These are phyloP conservation scores for Ormyrus pomaceus DNA, from an alignment of 2,888 invertebrate genomes.

Conservation along the genomic window DNA sequence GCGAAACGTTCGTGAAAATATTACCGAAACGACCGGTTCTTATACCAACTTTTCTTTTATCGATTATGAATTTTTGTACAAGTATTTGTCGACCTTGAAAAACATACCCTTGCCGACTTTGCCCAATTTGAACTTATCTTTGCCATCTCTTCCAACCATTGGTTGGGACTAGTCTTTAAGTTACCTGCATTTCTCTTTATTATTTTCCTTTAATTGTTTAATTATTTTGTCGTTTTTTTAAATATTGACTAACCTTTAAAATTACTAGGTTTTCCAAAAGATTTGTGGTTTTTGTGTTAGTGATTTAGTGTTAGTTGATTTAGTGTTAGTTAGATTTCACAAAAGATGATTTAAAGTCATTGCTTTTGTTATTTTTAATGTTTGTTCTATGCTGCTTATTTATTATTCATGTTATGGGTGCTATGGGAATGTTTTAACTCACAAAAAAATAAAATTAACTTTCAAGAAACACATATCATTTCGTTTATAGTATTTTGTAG, in stretches of 20 bases:
- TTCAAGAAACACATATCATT: conserved; percentile 10
- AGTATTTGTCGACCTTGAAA: conserved; percentile 66
- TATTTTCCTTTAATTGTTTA: conserved; percentile 11
- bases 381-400: conserved; percentile 33
- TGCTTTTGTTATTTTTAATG: neutral
- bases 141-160: conserved; percentile 66
- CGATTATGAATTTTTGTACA: conserved; percentile 66
- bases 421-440: conserved; percentile 11
- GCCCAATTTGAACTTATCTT: conserved; percentile 67
- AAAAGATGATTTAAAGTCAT: conserved; percentile 15
- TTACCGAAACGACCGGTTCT: conserved; percentile 69
- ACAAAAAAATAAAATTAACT: conserved; percentile 30
- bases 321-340: conserved; percentile 41
- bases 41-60: conserved; percentile 64
- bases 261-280: conserved; percentile 21
- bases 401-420: neutral
- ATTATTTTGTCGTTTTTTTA: conserved; percentile 10
- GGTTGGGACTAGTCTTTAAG: conserved; percentile 63
- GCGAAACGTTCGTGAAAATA: conserved; percentile 68
- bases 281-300: conserved; percentile 27
- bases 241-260: conserved; percentile 50
- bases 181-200: conserved; percentile 32
- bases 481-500: neutral
- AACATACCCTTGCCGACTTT: conserved; percentile 65
- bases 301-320: conserved; percentile 35